phyloP scores from a whole-genome alignment of 2,888 invertebrate species.

The Automeris io region DNA sequence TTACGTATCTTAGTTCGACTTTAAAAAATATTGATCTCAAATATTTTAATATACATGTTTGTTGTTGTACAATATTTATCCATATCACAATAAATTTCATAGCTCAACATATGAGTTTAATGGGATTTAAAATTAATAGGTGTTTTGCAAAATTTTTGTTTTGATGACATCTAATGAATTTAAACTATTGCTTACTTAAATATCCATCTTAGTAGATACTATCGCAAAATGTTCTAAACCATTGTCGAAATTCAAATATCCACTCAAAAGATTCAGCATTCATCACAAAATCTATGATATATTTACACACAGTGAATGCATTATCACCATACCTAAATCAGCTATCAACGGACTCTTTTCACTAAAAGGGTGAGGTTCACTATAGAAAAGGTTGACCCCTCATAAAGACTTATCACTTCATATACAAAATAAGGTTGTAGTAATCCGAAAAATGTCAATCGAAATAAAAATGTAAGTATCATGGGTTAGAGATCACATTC shows the following conservation, averaged over 20 bases:
- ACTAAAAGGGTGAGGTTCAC: conserved; percentile 75
- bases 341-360: conserved; percentile 77
- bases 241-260: conserved; percentile 16
- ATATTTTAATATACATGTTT: no score
- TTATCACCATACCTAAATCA: conserved; percentile 76
- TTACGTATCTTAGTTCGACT: no score
- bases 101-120: no score
- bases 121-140: neutral
- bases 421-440: conserved; percentile 76
- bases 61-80: no score
- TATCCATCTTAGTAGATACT: neutral
- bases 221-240: conserved; percentile 22
- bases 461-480: conserved; percentile 37
- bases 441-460: conserved; percentile 48
- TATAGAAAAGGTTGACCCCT: conserved; percentile 78
- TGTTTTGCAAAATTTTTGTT: neutral
- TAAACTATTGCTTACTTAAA: neutral
- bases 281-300: conserved; percentile 75
- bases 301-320: conserved; percentile 72
- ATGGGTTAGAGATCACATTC: conserved; percentile 49
- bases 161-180: no score
- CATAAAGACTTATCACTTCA: conserved; percentile 78
- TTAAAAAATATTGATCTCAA: no score
- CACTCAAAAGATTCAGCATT: conserved; percentile 41
- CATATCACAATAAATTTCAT: no score